Conservation (phyloP, 2,113 vertebrate genomes). For the Bubo scandiacus region DNA sequence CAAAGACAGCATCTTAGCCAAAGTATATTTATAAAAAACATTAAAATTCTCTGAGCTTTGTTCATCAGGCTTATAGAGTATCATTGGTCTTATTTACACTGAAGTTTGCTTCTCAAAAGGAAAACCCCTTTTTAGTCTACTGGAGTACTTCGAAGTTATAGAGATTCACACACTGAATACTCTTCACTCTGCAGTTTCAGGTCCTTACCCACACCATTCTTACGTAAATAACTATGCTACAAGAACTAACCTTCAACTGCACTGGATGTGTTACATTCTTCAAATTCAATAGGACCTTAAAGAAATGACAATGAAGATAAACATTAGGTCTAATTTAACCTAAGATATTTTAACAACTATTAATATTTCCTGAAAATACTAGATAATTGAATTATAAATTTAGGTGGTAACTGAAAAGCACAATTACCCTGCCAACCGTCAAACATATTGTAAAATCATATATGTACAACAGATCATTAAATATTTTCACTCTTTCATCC, state of each 20-base stretch:
- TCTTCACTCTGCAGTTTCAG: not conserved
- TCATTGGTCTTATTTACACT: not conserved
- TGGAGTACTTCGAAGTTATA: not conserved
- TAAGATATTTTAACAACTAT: not conserved
- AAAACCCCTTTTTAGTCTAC: not conserved
- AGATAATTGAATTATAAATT: not conserved
- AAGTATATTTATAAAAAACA: not conserved
- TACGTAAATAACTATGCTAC: not conserved
- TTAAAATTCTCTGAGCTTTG: not conserved
- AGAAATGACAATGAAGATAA: not conserved
- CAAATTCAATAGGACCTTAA: conserved; percentile 92
- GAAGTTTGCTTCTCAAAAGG: not conserved
- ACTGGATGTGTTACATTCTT: conserved; percentile 91
- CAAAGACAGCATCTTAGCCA: not conserved
- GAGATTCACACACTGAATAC: not conserved
- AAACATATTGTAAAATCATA: not conserved
- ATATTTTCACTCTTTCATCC: not conserved
- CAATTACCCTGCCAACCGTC: not conserved
- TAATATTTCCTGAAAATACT: not conserved
- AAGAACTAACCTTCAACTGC: conserved; percentile 86
- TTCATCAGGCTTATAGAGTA: not conserved
- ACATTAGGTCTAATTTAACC: not conserved
- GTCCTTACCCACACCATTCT: not conserved
- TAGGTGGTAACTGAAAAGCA: not conserved
- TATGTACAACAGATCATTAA: not conserved